phyloP scores from a whole-genome alignment of 2,888 invertebrate genomes.

The Erebia ligea region DNA sequence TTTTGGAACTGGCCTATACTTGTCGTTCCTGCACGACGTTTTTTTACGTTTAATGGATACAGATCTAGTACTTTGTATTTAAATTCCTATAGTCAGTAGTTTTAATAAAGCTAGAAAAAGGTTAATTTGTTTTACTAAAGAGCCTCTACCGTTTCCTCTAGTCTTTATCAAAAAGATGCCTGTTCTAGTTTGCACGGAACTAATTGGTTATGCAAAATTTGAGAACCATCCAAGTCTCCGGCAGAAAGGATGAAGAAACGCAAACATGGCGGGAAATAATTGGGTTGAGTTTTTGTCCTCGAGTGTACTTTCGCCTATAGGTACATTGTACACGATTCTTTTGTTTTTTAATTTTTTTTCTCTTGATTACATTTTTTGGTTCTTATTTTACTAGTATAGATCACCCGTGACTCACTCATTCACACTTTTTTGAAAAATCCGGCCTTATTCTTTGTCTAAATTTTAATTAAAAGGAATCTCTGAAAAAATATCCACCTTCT shows the following conservation, averaged over 20 bases:
- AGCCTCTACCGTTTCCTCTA: constrained; percentile 35
- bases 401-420: too few species aligned
- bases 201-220: constrained; percentile 81
- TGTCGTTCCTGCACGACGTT: too few species aligned
- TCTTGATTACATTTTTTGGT: background rate
- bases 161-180: constrained; percentile 51
- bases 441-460: too few species aligned
- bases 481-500: too few species aligned
- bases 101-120: too few species aligned
- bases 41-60: too few species aligned
- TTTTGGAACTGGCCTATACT: too few species aligned
- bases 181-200: constrained; percentile 73
- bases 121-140: background rate
- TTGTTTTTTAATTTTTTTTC: background rate
- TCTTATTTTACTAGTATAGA: background rate
- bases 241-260: constrained; percentile 66
- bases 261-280: constrained; percentile 69
- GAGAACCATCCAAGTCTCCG: constrained; percentile 75
- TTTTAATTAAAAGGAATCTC: too few species aligned
- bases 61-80: too few species aligned
- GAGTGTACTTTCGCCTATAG: constrained; percentile 51
- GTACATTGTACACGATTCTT: background rate
- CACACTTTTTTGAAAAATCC: too few species aligned
- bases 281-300: constrained; percentile 53
- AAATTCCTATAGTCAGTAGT: too few species aligned